A percentile compares a stretch with the other conserved stretches of the same genome.
Evolutionary conservation across 2,797 vertebrate species (phyloP).

Genomic region (Coregonus sp.): DNA sequence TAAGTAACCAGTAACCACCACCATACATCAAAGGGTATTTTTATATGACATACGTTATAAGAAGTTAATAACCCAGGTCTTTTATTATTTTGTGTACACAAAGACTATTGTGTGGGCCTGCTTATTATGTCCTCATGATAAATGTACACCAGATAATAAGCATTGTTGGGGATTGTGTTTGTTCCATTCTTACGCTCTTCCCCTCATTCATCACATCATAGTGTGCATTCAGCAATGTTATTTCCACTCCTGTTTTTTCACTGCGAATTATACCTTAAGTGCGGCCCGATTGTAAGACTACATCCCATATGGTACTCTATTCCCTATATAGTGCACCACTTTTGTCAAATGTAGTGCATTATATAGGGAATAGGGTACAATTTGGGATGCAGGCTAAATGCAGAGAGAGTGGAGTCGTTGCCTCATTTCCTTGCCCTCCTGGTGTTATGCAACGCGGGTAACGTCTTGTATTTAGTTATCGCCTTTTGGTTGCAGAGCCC

Average conservation of each 20-base stretch:
- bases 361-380: neutral
- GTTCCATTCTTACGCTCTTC: neutral
- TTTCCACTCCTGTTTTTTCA: conserved; percentile 27
- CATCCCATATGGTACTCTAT: neutral
- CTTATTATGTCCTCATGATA: neutral
- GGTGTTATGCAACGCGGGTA: conserved; percentile 37
- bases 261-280: conserved; percentile 40
- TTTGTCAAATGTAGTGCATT: neutral
- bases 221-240: neutral
- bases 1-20: no score
- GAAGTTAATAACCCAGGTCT: neutral
- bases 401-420: neutral
- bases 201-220: neutral
- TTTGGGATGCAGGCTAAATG: neutral
- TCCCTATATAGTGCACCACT: neutral
- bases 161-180: neutral
- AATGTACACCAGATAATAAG: neutral
- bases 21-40: neutral
- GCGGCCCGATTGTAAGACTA: conserved; percentile 21
- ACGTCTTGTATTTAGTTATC: conserved; percentile 40
- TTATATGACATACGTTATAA: neutral
- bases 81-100: no score
- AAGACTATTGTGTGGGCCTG: neutral
- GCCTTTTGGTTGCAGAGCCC: conserved; percentile 40
- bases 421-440: conserved; percentile 22